phyloP scores from a whole-genome alignment of 1,140 invertebrate genomes.

The Mylabris phalerata region DNA sequence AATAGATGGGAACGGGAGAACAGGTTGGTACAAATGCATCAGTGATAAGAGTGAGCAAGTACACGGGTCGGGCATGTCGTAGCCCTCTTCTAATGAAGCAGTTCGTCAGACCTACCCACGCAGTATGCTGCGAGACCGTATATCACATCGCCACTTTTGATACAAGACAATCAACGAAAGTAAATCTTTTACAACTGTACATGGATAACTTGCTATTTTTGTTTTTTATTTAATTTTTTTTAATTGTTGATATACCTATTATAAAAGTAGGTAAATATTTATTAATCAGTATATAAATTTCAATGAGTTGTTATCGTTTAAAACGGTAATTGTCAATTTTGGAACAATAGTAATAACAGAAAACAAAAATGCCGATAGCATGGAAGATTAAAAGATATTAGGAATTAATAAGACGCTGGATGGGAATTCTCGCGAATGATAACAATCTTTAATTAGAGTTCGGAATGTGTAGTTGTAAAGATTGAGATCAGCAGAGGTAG shows the following conservation, averaged over 20 bases:
- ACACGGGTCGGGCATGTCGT: conserved; percentile 36
- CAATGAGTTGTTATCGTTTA: no score
- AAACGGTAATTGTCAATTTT: conserved; percentile 12
- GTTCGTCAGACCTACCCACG: conserved; percentile 35
- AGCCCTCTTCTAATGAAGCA: conserved; percentile 38
- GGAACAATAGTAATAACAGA: conserved; percentile 22
- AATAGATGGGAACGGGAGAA: conserved; percentile 27
- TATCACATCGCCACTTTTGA: conserved; percentile 24
- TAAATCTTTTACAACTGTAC: no score
- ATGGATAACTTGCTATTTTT: no score
- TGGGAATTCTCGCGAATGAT: conserved; percentile 28
- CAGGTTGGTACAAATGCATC: conserved; percentile 38
- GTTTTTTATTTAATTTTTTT: no score
- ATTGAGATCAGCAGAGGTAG: conserved; percentile 16
- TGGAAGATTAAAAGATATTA: conserved; percentile 30
- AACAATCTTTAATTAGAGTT: conserved; percentile 35
- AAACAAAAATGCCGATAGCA: conserved; percentile 25
- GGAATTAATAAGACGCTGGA: conserved; percentile 32
- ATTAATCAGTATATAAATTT: no score
- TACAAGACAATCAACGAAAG: neutral
- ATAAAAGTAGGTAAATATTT: no score
- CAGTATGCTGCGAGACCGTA: neutral
- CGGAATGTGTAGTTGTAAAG: conserved; percentile 25
- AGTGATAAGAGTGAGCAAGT: conserved; percentile 32
- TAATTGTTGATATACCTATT: no score